Evolutionary conservation across 2,888 invertebrate species (phyloP).

Genomic region (Pseudolycoriella hygida): DNA sequence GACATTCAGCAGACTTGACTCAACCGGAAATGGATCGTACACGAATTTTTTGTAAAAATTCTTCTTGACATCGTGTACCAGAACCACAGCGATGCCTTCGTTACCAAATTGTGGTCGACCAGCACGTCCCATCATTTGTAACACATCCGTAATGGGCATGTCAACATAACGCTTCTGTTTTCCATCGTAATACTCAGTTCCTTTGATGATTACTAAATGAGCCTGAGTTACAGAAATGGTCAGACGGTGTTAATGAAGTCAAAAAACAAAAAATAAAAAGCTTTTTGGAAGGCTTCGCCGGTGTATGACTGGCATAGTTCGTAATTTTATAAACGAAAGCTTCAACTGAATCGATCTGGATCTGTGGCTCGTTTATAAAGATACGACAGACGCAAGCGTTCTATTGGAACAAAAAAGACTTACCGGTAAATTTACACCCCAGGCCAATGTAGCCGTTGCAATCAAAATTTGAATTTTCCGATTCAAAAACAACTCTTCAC

Average conservation of each 20-base stretch:
- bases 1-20: constrained; percentile 81
- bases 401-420: no score
- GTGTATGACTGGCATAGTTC: no score
- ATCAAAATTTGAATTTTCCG: constrained; percentile 93
- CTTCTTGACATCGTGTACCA: constrained; percentile 94
- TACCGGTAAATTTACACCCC: constrained; percentile 95
- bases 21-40: constrained; percentile 98
- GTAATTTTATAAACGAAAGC: no score
- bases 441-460: constrained; percentile 93
- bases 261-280: no score
- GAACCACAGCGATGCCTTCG: constrained; percentile 70
- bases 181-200: constrained; percentile 97
- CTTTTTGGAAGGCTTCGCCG: no score
- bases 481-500: constrained; percentile 87
- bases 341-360: no score
- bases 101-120: constrained; percentile 95
- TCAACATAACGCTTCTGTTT: constrained; percentile 93
- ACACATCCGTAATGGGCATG: constrained; percentile 97
- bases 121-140: constrained; percentile 99
- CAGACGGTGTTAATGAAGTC: no score
- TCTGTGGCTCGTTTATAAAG: no score
- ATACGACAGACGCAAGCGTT: no score
- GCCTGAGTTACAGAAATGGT: no score
- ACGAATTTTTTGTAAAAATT: constrained; percentile 98
- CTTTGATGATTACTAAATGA: constrained; percentile 94